phyloP scores from a whole-genome alignment of 2,888 invertebrate genomes.

The Dinocampus coccinellae region DNA sequence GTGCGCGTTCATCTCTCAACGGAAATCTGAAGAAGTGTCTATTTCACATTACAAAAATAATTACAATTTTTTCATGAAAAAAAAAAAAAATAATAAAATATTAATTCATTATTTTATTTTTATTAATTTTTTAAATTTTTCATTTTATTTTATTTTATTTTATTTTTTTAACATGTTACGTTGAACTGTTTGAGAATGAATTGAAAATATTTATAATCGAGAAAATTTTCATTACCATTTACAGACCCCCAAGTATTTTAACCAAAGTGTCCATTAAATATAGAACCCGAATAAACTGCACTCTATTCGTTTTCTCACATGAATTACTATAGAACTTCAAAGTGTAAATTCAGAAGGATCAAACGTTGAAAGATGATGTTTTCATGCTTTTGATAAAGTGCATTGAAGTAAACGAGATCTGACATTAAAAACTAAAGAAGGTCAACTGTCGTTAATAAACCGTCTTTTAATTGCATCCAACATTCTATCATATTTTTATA shows the following conservation, averaged over 20 bases:
- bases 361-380: not conserved
- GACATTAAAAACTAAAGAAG: not conserved
- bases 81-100: not conserved
- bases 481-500: no score
- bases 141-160: not conserved
- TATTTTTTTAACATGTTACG: not conserved
- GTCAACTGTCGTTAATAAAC: no score
- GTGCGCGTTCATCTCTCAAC: slow-evolving; percentile 8
- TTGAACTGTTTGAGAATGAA: no score
- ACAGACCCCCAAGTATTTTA: not conserved
- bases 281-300: not conserved
- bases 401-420: not conserved
- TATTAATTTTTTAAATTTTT: not conserved
- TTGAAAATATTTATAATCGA: no score
- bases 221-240: not conserved
- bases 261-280: not conserved
- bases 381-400: no score
- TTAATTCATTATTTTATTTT: not conserved
- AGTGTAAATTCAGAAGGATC: not conserved
- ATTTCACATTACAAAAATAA: not conserved
- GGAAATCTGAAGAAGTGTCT: slow-evolving; percentile 7
- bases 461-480: no score
- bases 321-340: not conserved
- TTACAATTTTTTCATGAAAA: not conserved
- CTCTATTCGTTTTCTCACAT: not conserved